Conservation (phyloP, 2,113 vertebrate species). For the Notothenia rossii region DNA sequence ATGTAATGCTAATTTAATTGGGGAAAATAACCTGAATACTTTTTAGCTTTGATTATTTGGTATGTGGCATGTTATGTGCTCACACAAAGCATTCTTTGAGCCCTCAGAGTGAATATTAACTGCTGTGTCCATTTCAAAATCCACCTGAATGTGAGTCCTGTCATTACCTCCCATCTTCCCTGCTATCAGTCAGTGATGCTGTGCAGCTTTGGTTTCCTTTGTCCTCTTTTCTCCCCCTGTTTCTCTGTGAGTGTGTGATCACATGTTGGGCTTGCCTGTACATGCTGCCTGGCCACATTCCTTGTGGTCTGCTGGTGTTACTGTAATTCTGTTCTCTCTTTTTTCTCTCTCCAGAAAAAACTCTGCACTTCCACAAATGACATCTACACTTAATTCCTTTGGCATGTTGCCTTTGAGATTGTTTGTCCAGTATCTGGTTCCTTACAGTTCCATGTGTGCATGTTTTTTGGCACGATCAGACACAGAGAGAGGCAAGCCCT, state of each 20-base stretch:
- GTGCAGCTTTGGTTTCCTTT: slow-evolving; percentile 48
- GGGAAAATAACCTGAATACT: not conserved
- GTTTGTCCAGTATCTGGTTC: not conserved
- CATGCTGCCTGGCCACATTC: slow-evolving; percentile 74
- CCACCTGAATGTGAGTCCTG: slow-evolving; percentile 14
- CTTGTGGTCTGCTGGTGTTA: slow-evolving; percentile 76
- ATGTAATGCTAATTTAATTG: not conserved
- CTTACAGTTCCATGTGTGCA: not conserved
- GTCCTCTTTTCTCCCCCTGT: slow-evolving; percentile 23
- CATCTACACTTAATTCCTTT: slow-evolving; percentile 30
- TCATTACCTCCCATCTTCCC: slow-evolving; percentile 29
- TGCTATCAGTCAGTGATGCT: slow-evolving; percentile 39
- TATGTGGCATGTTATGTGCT: not conserved
- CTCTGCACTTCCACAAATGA: slow-evolving; percentile 27
- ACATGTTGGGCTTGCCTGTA: slow-evolving; percentile 67
- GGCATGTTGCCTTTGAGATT: not conserved
- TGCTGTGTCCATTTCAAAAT: slow-evolving; percentile 28
- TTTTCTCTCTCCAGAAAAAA: slow-evolving; percentile 53
- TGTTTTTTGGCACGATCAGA: slow-evolving; percentile 12
- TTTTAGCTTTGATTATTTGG: not conserved
- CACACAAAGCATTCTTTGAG: not conserved
- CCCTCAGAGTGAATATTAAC: slow-evolving; percentile 29
- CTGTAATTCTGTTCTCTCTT: slow-evolving; percentile 59
- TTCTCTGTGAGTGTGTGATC: slow-evolving; percentile 16
- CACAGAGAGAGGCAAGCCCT: not conserved